A percentile compares a stretch with the other conserved stretches of the same genome.
Conservation (phyloP, 2,113 vertebrate genomes). For the Tympanuchus pallidicinctus region DNA sequence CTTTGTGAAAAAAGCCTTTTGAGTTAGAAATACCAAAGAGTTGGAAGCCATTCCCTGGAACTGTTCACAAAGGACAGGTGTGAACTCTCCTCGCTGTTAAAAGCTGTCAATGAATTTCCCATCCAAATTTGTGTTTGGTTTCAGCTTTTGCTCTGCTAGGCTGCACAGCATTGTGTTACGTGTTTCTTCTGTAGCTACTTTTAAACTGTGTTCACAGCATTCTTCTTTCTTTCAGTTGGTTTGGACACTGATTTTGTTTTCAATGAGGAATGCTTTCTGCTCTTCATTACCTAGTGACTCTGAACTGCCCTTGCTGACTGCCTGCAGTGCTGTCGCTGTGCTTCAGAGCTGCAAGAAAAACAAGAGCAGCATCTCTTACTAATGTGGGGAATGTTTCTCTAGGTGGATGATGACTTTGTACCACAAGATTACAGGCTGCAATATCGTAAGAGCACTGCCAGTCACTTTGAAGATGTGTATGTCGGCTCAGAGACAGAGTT, state of each 20-base stretch:
- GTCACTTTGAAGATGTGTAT: slow-evolving; percentile 91
- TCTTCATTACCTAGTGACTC: neutral
- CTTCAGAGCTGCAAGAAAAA: neutral
- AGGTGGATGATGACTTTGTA: slow-evolving; percentile 95
- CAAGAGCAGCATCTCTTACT: neutral
- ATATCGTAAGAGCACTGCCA: slow-evolving; percentile 82
- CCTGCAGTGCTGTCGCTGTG: neutral
- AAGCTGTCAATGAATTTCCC: neutral
- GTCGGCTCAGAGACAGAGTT: slow-evolving; percentile 91
- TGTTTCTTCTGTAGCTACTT: neutral
- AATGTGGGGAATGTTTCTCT: neutral
- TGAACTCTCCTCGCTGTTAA: neutral
- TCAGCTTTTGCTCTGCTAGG: neutral
- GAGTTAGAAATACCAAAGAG: neutral
- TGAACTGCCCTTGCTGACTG: neutral
- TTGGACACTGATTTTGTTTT: neutral
- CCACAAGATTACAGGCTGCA: slow-evolving; percentile 93
- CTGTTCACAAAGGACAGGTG: neutral
- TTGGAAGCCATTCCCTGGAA: neutral
- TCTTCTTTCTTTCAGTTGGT: neutral
- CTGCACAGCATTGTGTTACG: neutral
- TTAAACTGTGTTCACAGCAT: neutral
- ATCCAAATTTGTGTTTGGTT: neutral
- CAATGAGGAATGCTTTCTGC: neutral
- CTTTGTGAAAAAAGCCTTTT: neutral